Evolutionary conservation across 2,888 invertebrate species (phyloP).

Genomic region (Andrena minutula): DNA sequence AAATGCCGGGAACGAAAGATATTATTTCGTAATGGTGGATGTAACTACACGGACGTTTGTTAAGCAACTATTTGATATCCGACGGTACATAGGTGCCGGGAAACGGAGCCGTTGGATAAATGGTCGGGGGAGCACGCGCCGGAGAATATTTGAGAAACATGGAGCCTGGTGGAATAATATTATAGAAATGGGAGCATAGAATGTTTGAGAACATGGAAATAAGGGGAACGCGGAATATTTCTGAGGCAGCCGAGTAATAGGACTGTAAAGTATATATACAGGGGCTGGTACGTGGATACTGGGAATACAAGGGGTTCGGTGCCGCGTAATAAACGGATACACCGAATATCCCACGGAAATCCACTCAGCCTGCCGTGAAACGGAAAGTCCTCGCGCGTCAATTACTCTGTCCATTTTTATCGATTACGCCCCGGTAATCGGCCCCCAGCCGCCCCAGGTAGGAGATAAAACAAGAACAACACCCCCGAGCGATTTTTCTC

Average conservation of each 20-base stretch:
- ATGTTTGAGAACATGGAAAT: constrained; percentile 58
- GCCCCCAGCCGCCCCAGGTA: background rate
- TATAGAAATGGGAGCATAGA: constrained; percentile 54
- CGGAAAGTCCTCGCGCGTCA: background rate
- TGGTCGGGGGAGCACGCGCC: background rate
- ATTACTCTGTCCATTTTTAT: constrained; percentile 3
- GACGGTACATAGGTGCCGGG: constrained; percentile 4
- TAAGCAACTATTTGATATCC: constrained; percentile 46
- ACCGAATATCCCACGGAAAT: background rate
- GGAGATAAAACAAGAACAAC: constrained; percentile 22
- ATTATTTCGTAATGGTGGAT: constrained; percentile 18
- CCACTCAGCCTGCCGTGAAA: background rate
- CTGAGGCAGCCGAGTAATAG: constrained; percentile 40
- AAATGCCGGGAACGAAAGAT: constrained; percentile 1
- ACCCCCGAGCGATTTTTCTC: constrained; percentile 33
- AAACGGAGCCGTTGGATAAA: constrained; percentile 27
- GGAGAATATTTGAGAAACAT: constrained; percentile 47
- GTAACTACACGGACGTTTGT: constrained; percentile 29
- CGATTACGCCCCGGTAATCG: constrained; percentile 27
- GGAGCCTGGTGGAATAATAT: constrained; percentile 48
- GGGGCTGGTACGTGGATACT: constrained; percentile 1
- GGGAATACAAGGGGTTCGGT: background rate
- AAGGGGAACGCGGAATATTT: constrained; percentile 47
- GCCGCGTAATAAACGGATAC: constrained; percentile 1
- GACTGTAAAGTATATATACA: constrained; percentile 39